These are phyloP conservation scores for Microcebus tavaratra DNA, from an alignment of 2,113 vertebrate species.

Conservation along the genomic window DNA sequence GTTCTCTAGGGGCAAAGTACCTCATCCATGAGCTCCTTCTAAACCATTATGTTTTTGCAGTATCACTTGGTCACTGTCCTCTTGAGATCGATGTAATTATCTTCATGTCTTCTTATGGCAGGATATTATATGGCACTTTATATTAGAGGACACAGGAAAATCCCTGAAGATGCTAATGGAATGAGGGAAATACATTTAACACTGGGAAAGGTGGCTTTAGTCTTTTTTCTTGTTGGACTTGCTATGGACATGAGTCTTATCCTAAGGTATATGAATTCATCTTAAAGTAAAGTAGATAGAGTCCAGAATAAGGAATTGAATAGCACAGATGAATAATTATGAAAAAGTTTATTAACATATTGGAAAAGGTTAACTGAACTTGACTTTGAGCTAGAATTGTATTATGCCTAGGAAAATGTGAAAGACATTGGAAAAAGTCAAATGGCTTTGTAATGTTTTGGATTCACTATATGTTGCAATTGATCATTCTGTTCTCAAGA, in stretches of 20 bases:
- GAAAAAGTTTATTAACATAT: not conserved
- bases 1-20: slow-evolving; percentile 31
- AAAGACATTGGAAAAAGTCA: not conserved
- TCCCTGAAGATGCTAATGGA: not conserved
- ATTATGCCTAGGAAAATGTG: not conserved
- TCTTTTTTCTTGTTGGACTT: not conserved
- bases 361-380: not conserved
- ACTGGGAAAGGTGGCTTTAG: not conserved
- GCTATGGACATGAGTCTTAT: not conserved
- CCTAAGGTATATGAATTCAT: not conserved
- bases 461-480: not conserved
- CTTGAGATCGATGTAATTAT: not conserved
- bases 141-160: not conserved
- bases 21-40: not conserved
- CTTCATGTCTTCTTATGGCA: not conserved
- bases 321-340: not conserved
- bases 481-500: not conserved
- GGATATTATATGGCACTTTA: not conserved
- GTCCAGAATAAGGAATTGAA: not conserved
- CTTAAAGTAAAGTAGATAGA: not conserved
- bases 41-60: not conserved
- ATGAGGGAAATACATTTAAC: not conserved
- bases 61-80: slow-evolving; percentile 8
- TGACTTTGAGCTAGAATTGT: not conserved
- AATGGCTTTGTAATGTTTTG: not conserved